Conservation (phyloP, 2,113 vertebrate genomes). For the Murina feae region DNA sequence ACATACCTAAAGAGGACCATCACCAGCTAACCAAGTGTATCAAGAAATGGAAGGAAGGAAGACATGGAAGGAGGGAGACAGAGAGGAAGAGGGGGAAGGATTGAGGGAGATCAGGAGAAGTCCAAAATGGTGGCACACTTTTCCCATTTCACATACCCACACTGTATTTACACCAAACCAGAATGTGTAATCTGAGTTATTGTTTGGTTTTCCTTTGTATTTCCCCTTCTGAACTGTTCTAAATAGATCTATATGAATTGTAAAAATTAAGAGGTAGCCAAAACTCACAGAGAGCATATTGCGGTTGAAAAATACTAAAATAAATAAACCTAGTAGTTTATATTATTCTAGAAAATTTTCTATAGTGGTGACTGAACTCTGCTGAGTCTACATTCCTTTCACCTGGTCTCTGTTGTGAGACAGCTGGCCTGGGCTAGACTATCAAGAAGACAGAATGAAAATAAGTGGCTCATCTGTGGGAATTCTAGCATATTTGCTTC, state of each 20-base stretch:
- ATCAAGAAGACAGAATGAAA: not conserved
- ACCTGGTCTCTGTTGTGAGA: constrained; percentile 1
- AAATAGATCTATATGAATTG: not conserved
- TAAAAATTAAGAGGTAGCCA: constrained; percentile 1
- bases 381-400: not conserved
- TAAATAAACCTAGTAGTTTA: not conserved
- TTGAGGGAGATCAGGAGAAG: not conserved
- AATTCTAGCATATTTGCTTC: constrained; percentile 11
- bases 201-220: not conserved
- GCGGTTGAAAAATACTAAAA: not conserved
- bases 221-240: not conserved
- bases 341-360: constrained; percentile 4
- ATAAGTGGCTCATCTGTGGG: not conserved
- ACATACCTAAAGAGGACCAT: not conserved
- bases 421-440: constrained; percentile 10
- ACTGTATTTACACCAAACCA: not conserved
- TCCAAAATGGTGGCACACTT: not conserved
- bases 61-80: not conserved
- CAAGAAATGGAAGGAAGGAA: not conserved
- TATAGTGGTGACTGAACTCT: not conserved
- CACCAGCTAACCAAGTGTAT: not conserved
- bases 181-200: not conserved
- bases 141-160: not conserved
- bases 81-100: not conserved
- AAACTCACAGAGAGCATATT: not conserved